phyloP scores from a whole-genome alignment of 23 tunicate species.

The Diplosoma virens region DNA sequence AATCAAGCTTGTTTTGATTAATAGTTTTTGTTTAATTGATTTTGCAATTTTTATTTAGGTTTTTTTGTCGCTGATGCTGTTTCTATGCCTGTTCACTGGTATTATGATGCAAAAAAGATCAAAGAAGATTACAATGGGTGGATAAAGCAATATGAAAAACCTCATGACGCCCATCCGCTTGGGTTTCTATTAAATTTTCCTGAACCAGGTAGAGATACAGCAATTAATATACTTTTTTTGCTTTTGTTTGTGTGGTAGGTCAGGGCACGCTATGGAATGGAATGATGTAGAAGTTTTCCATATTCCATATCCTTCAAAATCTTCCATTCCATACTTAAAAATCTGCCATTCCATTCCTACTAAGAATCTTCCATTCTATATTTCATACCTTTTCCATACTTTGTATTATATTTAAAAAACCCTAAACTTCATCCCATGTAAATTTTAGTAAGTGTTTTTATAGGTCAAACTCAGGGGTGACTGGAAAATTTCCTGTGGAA shows the following conservation, averaged over 20 bases:
- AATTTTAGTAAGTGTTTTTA: too few species aligned
- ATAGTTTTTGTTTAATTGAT: neutral
- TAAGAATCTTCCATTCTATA: too few species aligned
- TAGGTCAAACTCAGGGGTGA: too few species aligned
- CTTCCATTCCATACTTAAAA: too few species aligned
- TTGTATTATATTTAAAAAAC: too few species aligned
- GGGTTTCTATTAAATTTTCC: neutral
- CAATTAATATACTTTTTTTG: neutral
- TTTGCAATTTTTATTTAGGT: conserved; percentile 17
- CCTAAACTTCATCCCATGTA: too few species aligned
- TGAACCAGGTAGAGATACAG: neutral
- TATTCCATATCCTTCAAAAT: too few species aligned
- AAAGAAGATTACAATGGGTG: conserved; percentile 41
- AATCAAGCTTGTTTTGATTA: neutral
- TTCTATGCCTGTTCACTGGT: conserved; percentile 58
- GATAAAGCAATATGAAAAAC: conserved; percentile 32
- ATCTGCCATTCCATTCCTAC: too few species aligned
- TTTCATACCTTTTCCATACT: too few species aligned
- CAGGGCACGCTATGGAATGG: too few species aligned
- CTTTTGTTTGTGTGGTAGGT: neutral
- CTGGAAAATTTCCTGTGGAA: too few species aligned
- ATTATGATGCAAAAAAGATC: conserved; percentile 19
- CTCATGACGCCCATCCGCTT: conserved; percentile 13
- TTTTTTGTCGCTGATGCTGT: conserved; percentile 29
- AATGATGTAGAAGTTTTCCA: too few species aligned